Conservation (phyloP, 2,888 invertebrate species). For the Mesorhabditis sp. region DNA sequence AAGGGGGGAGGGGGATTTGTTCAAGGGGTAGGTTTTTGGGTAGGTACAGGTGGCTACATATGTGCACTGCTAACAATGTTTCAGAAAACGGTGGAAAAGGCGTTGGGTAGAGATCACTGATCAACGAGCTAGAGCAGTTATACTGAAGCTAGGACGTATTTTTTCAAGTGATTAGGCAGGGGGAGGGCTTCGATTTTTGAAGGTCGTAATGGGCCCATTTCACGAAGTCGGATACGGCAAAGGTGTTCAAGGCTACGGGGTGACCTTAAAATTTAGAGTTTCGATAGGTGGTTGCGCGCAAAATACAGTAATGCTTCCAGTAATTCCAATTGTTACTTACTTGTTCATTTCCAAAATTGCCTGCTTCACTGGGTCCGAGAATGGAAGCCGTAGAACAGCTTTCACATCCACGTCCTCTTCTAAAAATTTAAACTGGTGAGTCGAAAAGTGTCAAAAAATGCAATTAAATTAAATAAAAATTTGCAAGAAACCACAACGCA, state of each 20-base stretch:
- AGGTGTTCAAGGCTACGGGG: conserved; percentile 40
- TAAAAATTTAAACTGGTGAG: conserved; percentile 10
- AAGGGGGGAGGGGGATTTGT: too few species aligned
- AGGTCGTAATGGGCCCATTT: conserved; percentile 28
- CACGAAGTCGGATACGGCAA: conserved; percentile 36
- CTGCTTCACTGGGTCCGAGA: conserved; percentile 33
- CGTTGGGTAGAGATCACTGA: too few species aligned
- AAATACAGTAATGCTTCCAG: not conserved
- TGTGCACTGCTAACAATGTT: too few species aligned
- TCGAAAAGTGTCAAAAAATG: too few species aligned
- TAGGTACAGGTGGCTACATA: too few species aligned
- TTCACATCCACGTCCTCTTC: conserved; percentile 5
- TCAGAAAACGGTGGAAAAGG: too few species aligned
- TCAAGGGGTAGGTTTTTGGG: too few species aligned
- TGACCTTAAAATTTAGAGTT: conserved; percentile 26
- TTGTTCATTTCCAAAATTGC: conserved; percentile 23
- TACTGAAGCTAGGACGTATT: conserved; percentile 32
- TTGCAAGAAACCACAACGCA: conserved; percentile 18
- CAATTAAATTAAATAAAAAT: too few species aligned
- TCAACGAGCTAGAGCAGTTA: too few species aligned
- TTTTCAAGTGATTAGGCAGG: conserved; percentile 32
- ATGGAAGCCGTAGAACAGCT: conserved; percentile 40
- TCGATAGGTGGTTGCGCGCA: not conserved
- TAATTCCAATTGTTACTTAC: conserved; percentile 13
- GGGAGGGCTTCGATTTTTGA: conserved; percentile 31